Evolutionary conservation across 2,888 invertebrate genomes (phyloP).

Genomic region (Lomographa bimaculata): DNA sequence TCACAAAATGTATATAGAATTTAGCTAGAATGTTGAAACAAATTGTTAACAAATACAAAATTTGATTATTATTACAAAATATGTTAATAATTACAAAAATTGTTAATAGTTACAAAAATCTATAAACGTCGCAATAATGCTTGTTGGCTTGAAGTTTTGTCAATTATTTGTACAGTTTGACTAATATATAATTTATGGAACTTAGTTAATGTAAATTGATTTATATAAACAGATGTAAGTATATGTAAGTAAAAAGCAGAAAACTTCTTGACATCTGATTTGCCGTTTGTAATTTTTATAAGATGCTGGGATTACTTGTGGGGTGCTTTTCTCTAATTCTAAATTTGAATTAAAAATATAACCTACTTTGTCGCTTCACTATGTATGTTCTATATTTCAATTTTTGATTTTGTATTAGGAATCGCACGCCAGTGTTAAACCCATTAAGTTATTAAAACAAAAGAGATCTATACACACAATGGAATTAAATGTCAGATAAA

Average conservation of each 20-base stretch:
- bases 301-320: no score
- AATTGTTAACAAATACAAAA: slow-evolving; percentile 20
- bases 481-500: slow-evolving; percentile 5
- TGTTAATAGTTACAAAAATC: no score
- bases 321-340: no score
- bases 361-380: no score
- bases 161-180: slow-evolving; percentile 37
- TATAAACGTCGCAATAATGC: slow-evolving; percentile 26
- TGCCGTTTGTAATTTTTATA: no score
- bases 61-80: no score
- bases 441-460: slow-evolving; percentile 18
- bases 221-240: slow-evolving; percentile 19
- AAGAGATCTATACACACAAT: slow-evolving; percentile 8
- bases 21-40: slow-evolving; percentile 66
- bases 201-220: slow-evolving; percentile 34
- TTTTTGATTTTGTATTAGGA: no score
- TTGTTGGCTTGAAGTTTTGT: slow-evolving; percentile 40
- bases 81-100: no score
- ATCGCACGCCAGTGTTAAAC: no score
- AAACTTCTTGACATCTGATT: slow-evolving; percentile 68
- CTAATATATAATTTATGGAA: slow-evolving; percentile 26
- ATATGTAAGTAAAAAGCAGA: slow-evolving; percentile 21
- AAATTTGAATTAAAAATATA: no score
- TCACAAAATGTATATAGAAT: slow-evolving; percentile 60
- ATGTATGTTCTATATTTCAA: no score